These are phyloP conservation scores for Caenorhabditis uteleia DNA, from an alignment of 2,888 invertebrate genomes.

Conservation along the genomic window DNA sequence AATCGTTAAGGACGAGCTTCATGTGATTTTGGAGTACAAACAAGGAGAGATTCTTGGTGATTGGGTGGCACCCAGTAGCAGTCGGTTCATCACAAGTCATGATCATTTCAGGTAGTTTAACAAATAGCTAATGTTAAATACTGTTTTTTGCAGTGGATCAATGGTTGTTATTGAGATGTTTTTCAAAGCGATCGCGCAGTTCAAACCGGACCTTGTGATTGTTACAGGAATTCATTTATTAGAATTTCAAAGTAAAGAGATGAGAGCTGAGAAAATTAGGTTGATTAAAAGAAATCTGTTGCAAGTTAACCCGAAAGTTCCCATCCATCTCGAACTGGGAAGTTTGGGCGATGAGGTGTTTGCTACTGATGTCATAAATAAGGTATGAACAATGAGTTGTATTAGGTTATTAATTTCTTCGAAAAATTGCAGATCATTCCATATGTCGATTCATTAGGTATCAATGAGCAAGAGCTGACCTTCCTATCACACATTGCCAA, in stretches of 20 bases:
- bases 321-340: slow-evolving; percentile 72
- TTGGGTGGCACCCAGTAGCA: slow-evolving; percentile 70
- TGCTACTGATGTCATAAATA: slow-evolving; percentile 69
- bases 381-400: slow-evolving; percentile 68
- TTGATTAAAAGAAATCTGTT: slow-evolving; percentile 68
- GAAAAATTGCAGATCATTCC: slow-evolving; percentile 69
- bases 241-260: slow-evolving; percentile 69
- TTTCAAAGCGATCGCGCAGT: slow-evolving; percentile 69
- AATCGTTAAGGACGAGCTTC: slow-evolving; percentile 71
- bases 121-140: not conserved
- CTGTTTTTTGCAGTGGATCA: slow-evolving; percentile 64
- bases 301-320: slow-evolving; percentile 67
- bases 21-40: slow-evolving; percentile 72
- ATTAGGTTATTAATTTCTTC: not conserved
- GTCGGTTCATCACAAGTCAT: slow-evolving; percentile 72
- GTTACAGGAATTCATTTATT: slow-evolving; percentile 71
- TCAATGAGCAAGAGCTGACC: slow-evolving; percentile 73
- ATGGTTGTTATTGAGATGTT: slow-evolving; percentile 71
- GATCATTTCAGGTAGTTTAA: slow-evolving; percentile 70
- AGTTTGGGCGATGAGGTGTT: slow-evolving; percentile 71
- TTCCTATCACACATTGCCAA: slow-evolving; percentile 70
- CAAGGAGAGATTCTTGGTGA: slow-evolving; percentile 71
- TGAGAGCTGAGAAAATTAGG: slow-evolving; percentile 67
- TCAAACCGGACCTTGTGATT: slow-evolving; percentile 71
- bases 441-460: slow-evolving; percentile 70